These are phyloP conservation scores for Platycheirus albimanus DNA, from an alignment of 2,888 invertebrate genomes.

Conservation along the genomic window DNA sequence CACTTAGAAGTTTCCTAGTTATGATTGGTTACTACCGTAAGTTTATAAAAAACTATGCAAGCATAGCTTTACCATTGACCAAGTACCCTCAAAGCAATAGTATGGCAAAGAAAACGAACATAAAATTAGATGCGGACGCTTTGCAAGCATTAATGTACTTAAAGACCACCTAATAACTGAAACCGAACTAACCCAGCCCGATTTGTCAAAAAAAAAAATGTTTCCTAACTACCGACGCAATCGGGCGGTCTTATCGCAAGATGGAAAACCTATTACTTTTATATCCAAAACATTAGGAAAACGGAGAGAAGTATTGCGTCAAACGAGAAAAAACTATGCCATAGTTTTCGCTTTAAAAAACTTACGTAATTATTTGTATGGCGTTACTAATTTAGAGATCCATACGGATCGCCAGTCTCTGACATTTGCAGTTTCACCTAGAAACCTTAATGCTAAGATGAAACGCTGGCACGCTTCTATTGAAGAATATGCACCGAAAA, in stretches of 20 bases:
- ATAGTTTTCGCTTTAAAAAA: constrained; percentile 79
- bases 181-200: constrained; percentile 9
- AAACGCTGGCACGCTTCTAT: neutral
- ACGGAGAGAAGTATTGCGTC: constrained; percentile 77
- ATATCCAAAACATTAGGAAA: too few species aligned
- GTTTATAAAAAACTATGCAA: constrained; percentile 25
- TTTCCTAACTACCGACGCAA: constrained; percentile 25
- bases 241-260: constrained; percentile 18
- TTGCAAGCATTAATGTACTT: neutral
- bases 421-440: too few species aligned
- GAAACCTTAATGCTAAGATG: too few species aligned
- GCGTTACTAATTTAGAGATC: neutral
- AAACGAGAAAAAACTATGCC: constrained; percentile 79
- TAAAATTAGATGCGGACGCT: neutral
- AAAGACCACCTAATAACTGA: constrained; percentile 1
- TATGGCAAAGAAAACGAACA: neutral
- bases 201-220: constrained; percentile 21
- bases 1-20: constrained; percentile 13
- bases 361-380: constrained; percentile 35
- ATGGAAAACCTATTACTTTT: too few species aligned
- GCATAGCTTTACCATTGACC: constrained; percentile 25
- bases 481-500: too few species aligned
- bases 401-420: constrained; percentile 9
- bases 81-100: neutral
- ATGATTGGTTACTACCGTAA: constrained; percentile 39